These are phyloP conservation scores for Anguilla japonica DNA, from an alignment of 2,113 vertebrate genomes.

Conservation along the genomic window DNA sequence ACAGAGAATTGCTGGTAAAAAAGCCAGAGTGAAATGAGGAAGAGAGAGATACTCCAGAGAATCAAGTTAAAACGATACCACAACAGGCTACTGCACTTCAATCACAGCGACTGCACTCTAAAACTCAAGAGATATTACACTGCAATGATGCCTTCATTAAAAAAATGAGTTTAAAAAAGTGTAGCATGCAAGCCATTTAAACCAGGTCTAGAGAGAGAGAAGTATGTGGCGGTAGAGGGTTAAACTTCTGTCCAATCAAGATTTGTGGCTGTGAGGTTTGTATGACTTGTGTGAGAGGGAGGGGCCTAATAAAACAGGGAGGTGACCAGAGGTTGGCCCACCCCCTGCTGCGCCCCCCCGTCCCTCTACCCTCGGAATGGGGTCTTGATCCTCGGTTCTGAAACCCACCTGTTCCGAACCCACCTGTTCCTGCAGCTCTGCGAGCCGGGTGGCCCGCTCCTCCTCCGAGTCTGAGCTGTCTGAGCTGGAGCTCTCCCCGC, in stretches of 20 bases:
- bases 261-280: conserved; percentile 13
- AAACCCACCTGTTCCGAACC: conserved; percentile 58
- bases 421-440: conserved; percentile 98
- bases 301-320: conserved; percentile 13
- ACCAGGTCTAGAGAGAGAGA: conserved; percentile 38
- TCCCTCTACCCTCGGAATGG: conserved; percentile 40
- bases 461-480: conserved; percentile 96
- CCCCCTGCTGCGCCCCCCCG: conserved; percentile 20
- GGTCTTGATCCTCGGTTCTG: conserved; percentile 41
- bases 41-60: conserved; percentile 42
- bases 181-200: conserved; percentile 47
- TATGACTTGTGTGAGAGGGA: conserved; percentile 20
- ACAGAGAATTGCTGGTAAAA: conserved; percentile 50
- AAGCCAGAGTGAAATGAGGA: conserved; percentile 52
- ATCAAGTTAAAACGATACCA: conserved; percentile 35
- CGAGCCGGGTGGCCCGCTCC: conserved; percentile 91
- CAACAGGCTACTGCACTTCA: conserved; percentile 34
- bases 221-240: conserved; percentile 50
- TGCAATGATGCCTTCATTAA: neutral
- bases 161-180: conserved; percentile 17
- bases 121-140: conserved; percentile 20
- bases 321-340: conserved; percentile 23
- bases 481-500: conserved; percentile 86
- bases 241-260: conserved; percentile 41
- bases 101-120: conserved; percentile 26